Percentiles rank a stretch among this genome's conserved stretches.
These are phyloP conservation scores for Amitus sp. DNA, from an alignment of 2,888 invertebrate species.

Conservation along the genomic window DNA sequence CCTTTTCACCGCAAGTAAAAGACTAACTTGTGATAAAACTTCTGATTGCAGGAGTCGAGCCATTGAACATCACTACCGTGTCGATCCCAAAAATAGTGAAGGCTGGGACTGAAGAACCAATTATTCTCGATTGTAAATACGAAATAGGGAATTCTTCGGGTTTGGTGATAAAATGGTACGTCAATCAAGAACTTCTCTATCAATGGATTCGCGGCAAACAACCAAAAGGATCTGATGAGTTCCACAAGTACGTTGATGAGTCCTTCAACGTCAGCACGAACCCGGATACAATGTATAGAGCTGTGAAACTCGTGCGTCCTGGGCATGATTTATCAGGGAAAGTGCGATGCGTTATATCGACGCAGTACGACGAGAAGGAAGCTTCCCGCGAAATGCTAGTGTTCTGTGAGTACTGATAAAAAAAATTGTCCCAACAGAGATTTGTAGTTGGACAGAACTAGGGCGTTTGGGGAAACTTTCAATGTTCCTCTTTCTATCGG, in stretches of 20 bases:
- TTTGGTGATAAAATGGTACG: conserved; percentile 82
- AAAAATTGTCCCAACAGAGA: no score
- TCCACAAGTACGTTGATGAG: conserved; percentile 67
- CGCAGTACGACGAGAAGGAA: conserved; percentile 73
- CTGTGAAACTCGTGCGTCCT: conserved; percentile 75
- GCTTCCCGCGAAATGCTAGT: conserved; percentile 52
- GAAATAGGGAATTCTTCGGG: conserved; percentile 70
- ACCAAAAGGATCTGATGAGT: conserved; percentile 72
- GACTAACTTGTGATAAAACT: no score
- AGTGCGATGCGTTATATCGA: conserved; percentile 78
- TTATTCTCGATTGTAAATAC: conserved; percentile 79
- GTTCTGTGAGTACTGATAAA: conserved; percentile 50
- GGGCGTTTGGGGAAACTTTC: no score
- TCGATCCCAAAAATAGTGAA: conserved; percentile 72
- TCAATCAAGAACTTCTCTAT: conserved; percentile 76
- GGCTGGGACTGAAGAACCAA: conserved; percentile 70
- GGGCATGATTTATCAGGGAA: conserved; percentile 78
- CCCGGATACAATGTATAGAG: conserved; percentile 76
- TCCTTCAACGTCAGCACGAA: conserved; percentile 74
- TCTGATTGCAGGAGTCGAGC: conserved; percentile 68
- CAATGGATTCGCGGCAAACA: conserved; percentile 81
- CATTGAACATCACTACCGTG: conserved; percentile 70
- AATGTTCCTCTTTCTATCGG: no score
- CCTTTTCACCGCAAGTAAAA: no score
- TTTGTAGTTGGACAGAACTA: no score